Evolutionary conservation across 2,888 invertebrate species (phyloP).

Genomic region (Apamea monoglypha): DNA sequence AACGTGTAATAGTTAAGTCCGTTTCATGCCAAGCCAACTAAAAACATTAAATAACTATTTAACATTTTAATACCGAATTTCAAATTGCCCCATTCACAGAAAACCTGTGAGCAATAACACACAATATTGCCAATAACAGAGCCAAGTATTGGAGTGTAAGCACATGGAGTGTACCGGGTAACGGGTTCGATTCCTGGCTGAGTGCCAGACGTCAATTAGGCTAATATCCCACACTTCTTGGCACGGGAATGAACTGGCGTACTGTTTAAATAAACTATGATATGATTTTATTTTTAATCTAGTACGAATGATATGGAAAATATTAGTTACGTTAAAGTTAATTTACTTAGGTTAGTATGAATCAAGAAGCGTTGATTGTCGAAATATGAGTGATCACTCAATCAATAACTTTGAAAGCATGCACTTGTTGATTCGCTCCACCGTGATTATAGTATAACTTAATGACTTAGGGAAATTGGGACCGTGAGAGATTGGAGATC

Average conservation of each 20-base stretch:
- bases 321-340: background rate
- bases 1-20: too few relatives aligned
- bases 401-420: background rate
- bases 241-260: slow-evolving; percentile 40
- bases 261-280: slow-evolving; percentile 8
- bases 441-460: too few relatives aligned
- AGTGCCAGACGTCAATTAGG: slow-evolving; percentile 58
- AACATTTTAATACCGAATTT: slow-evolving; percentile 21
- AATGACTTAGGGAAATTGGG: background rate
- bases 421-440: background rate
- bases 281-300: slow-evolving; percentile 30
- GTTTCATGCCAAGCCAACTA: slow-evolving; percentile 1
- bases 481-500: background rate
- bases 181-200: slow-evolving; percentile 57
- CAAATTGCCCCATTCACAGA: slow-evolving; percentile 19
- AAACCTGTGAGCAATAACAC: slow-evolving; percentile 44
- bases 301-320: background rate
- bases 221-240: slow-evolving; percentile 55
- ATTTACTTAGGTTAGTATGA: background rate
- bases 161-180: slow-evolving; percentile 53
- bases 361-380: background rate
- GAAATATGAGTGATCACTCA: background rate
- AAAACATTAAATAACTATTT: slow-evolving; percentile 29
- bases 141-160: slow-evolving; percentile 38
- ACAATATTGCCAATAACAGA: slow-evolving; percentile 55